A percentile compares a stretch with the other conserved stretches of the same genome.
phyloP scores from a whole-genome alignment of 2,888 invertebrate species.

The Cryptophagus acutangulus region DNA sequence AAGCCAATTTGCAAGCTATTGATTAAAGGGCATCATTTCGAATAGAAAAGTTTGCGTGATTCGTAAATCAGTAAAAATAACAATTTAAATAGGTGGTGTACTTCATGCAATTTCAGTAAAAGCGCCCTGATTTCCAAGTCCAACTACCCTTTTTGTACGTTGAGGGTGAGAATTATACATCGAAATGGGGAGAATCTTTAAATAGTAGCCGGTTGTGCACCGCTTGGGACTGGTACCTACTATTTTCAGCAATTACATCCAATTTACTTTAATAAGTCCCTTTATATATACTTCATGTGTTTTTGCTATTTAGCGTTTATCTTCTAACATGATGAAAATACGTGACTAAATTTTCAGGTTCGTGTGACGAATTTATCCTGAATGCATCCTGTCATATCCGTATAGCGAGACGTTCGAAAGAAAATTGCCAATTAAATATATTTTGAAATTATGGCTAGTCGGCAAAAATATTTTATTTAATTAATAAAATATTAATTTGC shows the following conservation, averaged over 20 bases:
- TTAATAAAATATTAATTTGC: no score
- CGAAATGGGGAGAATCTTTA: constrained; percentile 3
- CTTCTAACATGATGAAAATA: constrained; percentile 11
- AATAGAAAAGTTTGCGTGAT: constrained; percentile 10
- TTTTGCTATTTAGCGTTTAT: constrained; percentile 17
- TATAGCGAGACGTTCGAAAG: no score
- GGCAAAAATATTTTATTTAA: no score
- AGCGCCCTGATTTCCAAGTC: constrained; percentile 5
- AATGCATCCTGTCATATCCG: constrained; percentile 7
- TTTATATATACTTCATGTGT: constrained; percentile 11
- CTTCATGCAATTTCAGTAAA: constrained; percentile 12
- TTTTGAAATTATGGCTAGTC: no score
- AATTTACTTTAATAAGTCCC: constrained; percentile 18
- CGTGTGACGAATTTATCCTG: constrained; percentile 8
- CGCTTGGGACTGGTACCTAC: constrained; percentile 7
- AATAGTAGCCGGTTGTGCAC: constrained; percentile 9
- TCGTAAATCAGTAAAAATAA: constrained; percentile 10
- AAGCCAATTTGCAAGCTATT: no score
- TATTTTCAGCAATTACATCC: constrained; percentile 19
- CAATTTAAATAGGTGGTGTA: constrained; percentile 11
- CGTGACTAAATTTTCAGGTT: constrained; percentile 17
- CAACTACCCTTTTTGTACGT: constrained; percentile 9
- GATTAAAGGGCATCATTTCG: no score
- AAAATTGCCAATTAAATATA: no score
- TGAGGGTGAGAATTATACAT: constrained; percentile 13